A percentile compares a stretch with the other conserved stretches of the same genome.
phyloP scores from a whole-genome alignment of 2,113 vertebrate species.

The Parotia lawesii region DNA sequence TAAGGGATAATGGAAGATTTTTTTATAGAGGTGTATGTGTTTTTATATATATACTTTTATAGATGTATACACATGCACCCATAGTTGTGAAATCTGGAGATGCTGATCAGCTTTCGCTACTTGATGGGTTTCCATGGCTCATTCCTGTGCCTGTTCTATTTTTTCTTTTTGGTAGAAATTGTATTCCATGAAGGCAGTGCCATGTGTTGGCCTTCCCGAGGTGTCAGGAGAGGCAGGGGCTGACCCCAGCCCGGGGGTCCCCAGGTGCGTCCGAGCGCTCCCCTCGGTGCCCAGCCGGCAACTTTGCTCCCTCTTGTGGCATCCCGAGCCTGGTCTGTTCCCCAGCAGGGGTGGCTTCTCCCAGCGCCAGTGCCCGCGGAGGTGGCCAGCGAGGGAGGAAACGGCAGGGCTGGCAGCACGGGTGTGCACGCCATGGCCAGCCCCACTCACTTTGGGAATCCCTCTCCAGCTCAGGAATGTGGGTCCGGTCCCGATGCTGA shows the following conservation, averaged over 20 bases:
- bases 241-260: not conserved
- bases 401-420: not conserved
- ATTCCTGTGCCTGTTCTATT: not conserved
- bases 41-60: not conserved
- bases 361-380: not conserved
- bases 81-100: not conserved
- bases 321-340: not conserved
- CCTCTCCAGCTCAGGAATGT: not conserved
- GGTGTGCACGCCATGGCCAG: not conserved
- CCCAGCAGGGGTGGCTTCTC: not conserved
- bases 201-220: accelerated
- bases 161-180: not conserved
- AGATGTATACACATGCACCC: not conserved
- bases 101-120: not conserved
- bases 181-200: not conserved
- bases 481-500: accelerated
- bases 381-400: not conserved
- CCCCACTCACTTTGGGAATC: accelerated
- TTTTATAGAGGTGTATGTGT: not conserved
- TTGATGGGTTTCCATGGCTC: not conserved
- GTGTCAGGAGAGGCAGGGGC: not conserved
- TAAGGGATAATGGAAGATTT: slow-evolving; percentile 7
- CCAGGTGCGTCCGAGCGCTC: not conserved
- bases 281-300: not conserved
- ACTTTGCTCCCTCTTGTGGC: slow-evolving; percentile 42